Evolutionary conservation across 2,888 invertebrate genomes (phyloP).

Genomic region (Spialia ferax): DNA sequence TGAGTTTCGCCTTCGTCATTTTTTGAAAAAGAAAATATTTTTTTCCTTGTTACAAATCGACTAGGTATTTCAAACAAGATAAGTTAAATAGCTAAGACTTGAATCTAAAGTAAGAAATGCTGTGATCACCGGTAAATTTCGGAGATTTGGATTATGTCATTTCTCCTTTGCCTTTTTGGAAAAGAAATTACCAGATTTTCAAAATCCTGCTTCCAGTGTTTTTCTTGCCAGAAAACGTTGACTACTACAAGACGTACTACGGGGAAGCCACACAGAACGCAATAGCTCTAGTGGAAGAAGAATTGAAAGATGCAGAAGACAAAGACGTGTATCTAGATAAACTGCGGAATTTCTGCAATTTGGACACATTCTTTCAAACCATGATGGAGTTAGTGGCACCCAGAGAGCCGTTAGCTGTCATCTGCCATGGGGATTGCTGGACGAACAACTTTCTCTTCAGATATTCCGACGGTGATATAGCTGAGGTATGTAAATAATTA

Average conservation of each 20-base stretch:
- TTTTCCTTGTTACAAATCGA: no score
- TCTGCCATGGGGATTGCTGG: slow-evolving; percentile 92
- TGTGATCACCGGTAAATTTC: no score
- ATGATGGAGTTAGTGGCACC: slow-evolving; percentile 89
- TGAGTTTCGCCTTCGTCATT: neutral
- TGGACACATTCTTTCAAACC: slow-evolving; percentile 88
- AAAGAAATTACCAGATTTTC: neutral
- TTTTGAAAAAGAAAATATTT: neutral
- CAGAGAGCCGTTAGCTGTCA: slow-evolving; percentile 88
- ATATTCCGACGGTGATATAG: slow-evolving; percentile 83
- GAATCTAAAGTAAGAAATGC: no score
- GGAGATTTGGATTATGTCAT: neutral
- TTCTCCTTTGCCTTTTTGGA: neutral
- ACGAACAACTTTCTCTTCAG: slow-evolving; percentile 91
- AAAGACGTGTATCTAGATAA: slow-evolving; percentile 86
- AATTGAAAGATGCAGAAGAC: slow-evolving; percentile 66
- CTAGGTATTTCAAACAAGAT: no score
- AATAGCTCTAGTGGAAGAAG: slow-evolving; percentile 87
- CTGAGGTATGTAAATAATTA: slow-evolving; percentile 72
- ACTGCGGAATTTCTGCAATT: slow-evolving; percentile 87
- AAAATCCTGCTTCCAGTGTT: slow-evolving; percentile 70
- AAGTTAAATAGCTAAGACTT: no score
- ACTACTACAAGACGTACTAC: slow-evolving; percentile 90
- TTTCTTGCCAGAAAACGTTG: slow-evolving; percentile 88
- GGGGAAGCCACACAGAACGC: slow-evolving; percentile 88